These are phyloP conservation scores for Percopsis omiscomaycus DNA, from an alignment of 2,797 vertebrate species.

Conservation along the genomic window DNA sequence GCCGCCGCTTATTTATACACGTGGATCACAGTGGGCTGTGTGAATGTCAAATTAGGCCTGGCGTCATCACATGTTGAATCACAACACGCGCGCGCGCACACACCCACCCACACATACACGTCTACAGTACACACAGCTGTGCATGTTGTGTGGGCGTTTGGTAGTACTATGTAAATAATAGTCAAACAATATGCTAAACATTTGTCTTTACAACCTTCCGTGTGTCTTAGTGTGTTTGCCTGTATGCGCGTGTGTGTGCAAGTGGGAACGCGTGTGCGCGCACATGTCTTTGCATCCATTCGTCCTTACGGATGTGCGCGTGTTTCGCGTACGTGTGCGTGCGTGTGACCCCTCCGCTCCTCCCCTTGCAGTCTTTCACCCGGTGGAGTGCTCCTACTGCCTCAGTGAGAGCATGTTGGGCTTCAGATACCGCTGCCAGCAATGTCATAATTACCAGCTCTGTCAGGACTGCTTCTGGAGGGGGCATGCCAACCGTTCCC, in stretches of 20 bases:
- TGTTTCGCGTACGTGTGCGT: background rate
- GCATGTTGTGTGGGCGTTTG: slow-evolving; percentile 24
- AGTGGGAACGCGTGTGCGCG: background rate
- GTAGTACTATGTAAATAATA: slow-evolving; percentile 20
- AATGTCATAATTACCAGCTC: slow-evolving; percentile 99
- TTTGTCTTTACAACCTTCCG: slow-evolving; percentile 41
- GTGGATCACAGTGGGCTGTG: background rate
- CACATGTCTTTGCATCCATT: slow-evolving; percentile 16
- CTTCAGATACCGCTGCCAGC: slow-evolving; percentile 99
- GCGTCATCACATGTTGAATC: slow-evolving; percentile 45
- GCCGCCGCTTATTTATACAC: slow-evolving; percentile 15
- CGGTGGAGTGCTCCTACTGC: slow-evolving; percentile 98
- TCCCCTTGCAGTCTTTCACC: slow-evolving; percentile 91
- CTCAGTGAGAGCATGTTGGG: slow-evolving; percentile 99
- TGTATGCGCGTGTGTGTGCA: background rate
- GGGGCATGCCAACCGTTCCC: slow-evolving; percentile 96
- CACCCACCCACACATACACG: slow-evolving; percentile 11
- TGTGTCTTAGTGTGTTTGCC: slow-evolving; percentile 35
- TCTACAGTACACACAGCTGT: background rate
- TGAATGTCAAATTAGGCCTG: slow-evolving; percentile 48
- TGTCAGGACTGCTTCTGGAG: slow-evolving; percentile 99
- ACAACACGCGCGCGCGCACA: slow-evolving; percentile 23
- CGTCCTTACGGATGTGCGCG: slow-evolving; percentile 14
- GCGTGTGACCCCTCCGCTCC: slow-evolving; percentile 44
- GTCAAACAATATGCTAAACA: slow-evolving; percentile 28